Evolutionary conservation across 1,140 invertebrate species (phyloP).

Genomic region (Muscidifurax raptorellus): DNA sequence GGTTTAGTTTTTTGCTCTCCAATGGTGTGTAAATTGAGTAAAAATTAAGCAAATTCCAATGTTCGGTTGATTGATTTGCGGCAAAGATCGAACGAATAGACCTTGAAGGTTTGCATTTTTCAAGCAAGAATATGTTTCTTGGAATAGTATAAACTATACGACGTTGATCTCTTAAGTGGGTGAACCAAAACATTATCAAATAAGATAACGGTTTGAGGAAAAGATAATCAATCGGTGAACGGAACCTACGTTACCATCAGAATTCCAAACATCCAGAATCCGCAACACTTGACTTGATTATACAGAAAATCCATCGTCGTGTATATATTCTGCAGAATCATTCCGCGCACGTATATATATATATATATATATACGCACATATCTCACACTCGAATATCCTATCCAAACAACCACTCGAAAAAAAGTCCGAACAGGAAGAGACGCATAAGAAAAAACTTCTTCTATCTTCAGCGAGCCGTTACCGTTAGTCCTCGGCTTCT

Average conservation of each 20-base stretch:
- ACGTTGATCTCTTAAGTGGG: neutral
- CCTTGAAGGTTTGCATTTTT: neutral
- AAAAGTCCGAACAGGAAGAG: neutral
- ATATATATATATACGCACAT: neutral
- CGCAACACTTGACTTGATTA: neutral
- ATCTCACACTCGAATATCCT: neutral
- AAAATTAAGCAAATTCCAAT: neutral
- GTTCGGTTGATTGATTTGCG: neutral
- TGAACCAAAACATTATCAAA: neutral
- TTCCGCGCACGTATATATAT: neutral
- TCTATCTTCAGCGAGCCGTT: neutral
- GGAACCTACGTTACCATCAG: neutral
- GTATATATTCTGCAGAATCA: neutral
- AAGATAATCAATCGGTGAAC: neutral
- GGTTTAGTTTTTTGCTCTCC: neutral
- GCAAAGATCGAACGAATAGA: neutral
- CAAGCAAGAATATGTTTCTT: neutral
- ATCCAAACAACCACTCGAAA: neutral
- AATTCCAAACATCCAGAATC: neutral
- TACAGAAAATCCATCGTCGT: neutral
- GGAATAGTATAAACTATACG: neutral
- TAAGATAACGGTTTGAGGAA: neutral
- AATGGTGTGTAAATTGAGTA: neutral
- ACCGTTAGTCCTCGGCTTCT: slow-evolving; percentile 26
- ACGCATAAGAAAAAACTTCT: neutral